phyloP scores from a whole-genome alignment of 2,888 invertebrate genomes.

The Hemicrepidius hirtus region DNA sequence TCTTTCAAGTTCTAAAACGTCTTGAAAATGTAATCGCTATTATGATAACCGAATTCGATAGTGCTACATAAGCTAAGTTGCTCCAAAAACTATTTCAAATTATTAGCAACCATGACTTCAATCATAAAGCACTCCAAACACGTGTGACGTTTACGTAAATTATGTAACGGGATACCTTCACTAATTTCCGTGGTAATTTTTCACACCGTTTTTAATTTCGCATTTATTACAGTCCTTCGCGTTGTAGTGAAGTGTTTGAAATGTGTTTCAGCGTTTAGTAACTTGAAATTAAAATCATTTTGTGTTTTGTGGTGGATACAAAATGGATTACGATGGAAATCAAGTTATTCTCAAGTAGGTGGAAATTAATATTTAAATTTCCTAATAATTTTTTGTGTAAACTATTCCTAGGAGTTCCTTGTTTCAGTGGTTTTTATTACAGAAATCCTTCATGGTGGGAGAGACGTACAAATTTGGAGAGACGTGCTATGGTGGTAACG shows the following conservation, averaged over 20 bases:
- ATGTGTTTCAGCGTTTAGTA: background rate
- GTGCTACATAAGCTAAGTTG: no score
- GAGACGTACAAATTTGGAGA: slow-evolving; percentile 82
- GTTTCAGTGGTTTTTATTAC: slow-evolving; percentile 62
- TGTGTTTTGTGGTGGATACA: background rate
- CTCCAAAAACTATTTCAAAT: no score
- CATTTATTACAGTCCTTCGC: slow-evolving; percentile 4
- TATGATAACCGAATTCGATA: no score
- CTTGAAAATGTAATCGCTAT: no score
- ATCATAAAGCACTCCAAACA: background rate
- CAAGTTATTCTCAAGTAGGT: slow-evolving; percentile 34
- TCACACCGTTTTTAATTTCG: slow-evolving; percentile 7
- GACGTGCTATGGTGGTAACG: slow-evolving; percentile 78
- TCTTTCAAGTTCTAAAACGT: no score
- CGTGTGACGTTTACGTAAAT: slow-evolving; percentile 12
- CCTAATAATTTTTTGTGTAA: background rate
- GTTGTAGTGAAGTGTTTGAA: slow-evolving; percentile 3
- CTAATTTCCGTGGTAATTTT: background rate
- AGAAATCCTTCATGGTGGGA: slow-evolving; percentile 91
- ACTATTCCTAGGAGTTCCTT: no score
- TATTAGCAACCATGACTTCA: background rate
- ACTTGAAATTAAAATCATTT: background rate
- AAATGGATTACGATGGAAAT: slow-evolving; percentile 29
- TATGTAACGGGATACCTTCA: slow-evolving; percentile 16
- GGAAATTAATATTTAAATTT: background rate